Percentiles rank a stretch among this genome's conserved stretches.
Conservation (phyloP, 1,140 invertebrate genomes). For the Heterodera carotae region DNA sequence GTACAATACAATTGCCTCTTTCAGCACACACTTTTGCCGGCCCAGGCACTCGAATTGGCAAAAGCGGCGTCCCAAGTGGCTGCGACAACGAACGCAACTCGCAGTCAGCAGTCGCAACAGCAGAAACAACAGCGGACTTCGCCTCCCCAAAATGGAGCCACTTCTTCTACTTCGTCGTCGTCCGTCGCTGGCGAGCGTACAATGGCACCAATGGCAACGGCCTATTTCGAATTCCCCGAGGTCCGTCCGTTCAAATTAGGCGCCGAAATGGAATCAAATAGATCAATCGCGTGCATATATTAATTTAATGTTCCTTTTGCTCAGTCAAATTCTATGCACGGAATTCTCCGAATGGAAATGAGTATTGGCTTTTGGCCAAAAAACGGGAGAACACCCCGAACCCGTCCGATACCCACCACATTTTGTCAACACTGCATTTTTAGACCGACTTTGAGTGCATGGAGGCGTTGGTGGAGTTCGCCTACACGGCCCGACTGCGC, state of each 20-base stretch:
- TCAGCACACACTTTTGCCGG: slow-evolving; percentile 10
- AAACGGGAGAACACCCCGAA: too few species aligned
- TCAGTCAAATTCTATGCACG: too few species aligned
- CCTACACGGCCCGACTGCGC: slow-evolving; percentile 72
- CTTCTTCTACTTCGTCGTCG: neutral
- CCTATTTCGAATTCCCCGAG: neutral
- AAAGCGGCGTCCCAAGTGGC: neutral
- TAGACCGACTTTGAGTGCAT: slow-evolving; percentile 75
- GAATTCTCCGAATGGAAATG: too few species aligned
- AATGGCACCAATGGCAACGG: neutral
- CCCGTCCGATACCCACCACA: too few species aligned
- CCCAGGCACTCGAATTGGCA: slow-evolving; percentile 5
- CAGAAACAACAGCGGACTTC: neutral
- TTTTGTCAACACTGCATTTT: slow-evolving; percentile 64
- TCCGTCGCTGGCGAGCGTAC: neutral
- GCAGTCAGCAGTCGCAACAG: neutral
- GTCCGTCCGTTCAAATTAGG: slow-evolving; percentile 32
- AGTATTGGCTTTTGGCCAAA: too few species aligned
- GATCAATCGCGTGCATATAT: too few species aligned
- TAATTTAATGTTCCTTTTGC: too few species aligned
- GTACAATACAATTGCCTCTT: neutral
- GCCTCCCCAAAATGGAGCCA: neutral
- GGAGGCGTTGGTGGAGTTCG: slow-evolving; percentile 77
- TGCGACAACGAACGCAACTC: neutral
- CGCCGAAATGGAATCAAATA: too few species aligned